Percentiles rank a stretch among this genome's conserved stretches.
Conservation (phyloP, 2,888 invertebrate genomes). For the Hipparchia semele region DNA sequence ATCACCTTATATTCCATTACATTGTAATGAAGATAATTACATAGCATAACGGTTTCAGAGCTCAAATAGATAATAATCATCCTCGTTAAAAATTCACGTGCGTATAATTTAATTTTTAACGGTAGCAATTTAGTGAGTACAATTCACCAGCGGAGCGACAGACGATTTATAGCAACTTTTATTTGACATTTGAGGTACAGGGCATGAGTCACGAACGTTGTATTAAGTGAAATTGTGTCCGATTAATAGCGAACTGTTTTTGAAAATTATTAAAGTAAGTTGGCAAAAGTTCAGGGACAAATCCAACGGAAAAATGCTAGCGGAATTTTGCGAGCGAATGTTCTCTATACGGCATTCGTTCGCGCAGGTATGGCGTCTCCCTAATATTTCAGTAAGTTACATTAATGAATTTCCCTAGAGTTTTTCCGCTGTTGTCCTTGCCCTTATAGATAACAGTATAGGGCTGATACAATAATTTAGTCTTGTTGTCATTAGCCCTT, state of each 20-base stretch:
- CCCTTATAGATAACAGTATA: not conserved
- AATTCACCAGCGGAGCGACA: not conserved
- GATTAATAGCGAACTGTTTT: conserved; percentile 8
- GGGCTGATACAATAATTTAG: not conserved
- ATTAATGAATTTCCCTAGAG: too few species aligned
- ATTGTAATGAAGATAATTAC: not conserved
- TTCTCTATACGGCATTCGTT: too few species aligned
- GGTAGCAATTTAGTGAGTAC: not conserved
- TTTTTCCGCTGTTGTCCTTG: too few species aligned
- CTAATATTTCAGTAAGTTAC: too few species aligned
- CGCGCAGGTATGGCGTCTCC: too few species aligned
- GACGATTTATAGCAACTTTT: conserved; percentile 9
- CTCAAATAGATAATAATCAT: not conserved
- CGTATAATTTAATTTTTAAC: conserved; percentile 4
- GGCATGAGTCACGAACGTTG: conserved; percentile 7
- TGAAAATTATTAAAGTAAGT: not conserved
- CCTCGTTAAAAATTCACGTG: not conserved
- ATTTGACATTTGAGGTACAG: conserved; percentile 13
- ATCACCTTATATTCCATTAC: too few species aligned
- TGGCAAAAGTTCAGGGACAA: not conserved
- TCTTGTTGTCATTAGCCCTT: not conserved
- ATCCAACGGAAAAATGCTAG: too few species aligned
- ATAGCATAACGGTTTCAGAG: not conserved
- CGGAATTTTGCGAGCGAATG: too few species aligned
- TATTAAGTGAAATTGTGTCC: conserved; percentile 13